Conservation (phyloP, 2,797 vertebrate species). For the Betta splendens region DNA sequence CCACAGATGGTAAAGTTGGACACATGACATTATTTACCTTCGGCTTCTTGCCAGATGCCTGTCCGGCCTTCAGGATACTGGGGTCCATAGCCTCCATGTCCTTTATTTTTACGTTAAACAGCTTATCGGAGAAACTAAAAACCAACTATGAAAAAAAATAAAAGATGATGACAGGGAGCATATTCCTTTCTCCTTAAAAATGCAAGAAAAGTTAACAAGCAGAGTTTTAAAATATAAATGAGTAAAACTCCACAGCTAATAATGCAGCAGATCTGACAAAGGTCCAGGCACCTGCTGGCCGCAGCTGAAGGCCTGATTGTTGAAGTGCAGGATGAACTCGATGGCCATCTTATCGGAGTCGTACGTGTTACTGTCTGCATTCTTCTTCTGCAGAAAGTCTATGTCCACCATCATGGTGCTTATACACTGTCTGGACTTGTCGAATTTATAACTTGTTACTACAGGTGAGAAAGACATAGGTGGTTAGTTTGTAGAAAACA, state of each 20-base stretch:
- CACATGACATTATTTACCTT: conserved; percentile 81
- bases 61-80: conserved; percentile 88
- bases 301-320: conserved; percentile 88
- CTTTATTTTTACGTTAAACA: conserved; percentile 89
- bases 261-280: neutral
- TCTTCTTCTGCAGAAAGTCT: conserved; percentile 97
- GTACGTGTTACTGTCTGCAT: conserved; percentile 89
- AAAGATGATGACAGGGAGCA: neutral
- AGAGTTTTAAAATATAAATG: no score
- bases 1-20: no score
- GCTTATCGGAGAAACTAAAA: conserved; percentile 90
- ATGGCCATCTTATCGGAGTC: conserved; percentile 93
- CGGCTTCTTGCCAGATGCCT: conserved; percentile 81
- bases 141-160: conserved; percentile 80
- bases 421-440: conserved; percentile 90
- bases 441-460: conserved; percentile 90
- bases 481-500: neutral
- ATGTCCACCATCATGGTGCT: conserved; percentile 91
- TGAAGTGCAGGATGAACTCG: conserved; percentile 93
- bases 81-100: conserved; percentile 95
- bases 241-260: neutral
- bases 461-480: neutral
- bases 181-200: neutral
- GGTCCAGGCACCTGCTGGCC: conserved; percentile 87
- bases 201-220: accelerated